phyloP scores from a whole-genome alignment of 1,140 invertebrate genomes.

The Mamestra configurata region DNA sequence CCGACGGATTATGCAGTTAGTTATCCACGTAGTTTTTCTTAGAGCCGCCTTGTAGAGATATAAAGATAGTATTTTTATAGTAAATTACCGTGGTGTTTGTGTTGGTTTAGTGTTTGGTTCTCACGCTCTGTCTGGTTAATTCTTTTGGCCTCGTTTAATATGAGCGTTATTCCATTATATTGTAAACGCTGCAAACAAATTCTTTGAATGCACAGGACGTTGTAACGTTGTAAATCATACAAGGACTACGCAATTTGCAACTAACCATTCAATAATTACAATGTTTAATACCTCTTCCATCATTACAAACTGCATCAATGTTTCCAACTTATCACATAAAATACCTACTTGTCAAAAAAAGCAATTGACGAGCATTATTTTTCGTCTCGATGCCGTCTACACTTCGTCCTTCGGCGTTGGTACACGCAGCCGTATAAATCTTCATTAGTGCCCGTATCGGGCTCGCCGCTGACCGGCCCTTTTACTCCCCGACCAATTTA shows the following conservation, averaged over 20 bases:
- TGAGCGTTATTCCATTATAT: not conserved
- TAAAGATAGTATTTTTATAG: constrained; percentile 30
- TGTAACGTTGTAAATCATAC: not conserved
- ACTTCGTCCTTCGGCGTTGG: not conserved
- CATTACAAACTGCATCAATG: too few species aligned
- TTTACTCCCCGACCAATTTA: constrained; percentile 61
- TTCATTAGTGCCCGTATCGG: constrained; percentile 60
- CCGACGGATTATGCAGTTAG: constrained; percentile 1
- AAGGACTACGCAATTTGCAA: not conserved
- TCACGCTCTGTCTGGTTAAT: constrained; percentile 9
- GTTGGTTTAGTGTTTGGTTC: not conserved
- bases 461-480: constrained; percentile 40
- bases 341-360: not conserved
- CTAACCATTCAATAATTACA: too few species aligned
- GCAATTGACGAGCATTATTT: not conserved
- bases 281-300: too few species aligned
- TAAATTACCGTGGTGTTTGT: constrained; percentile 26
- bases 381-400: not conserved
- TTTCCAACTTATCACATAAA: too few species aligned
- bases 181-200: not conserved
- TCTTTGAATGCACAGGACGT: not conserved
- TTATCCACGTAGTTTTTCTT: constrained; percentile 26
- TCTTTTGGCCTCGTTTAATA: not conserved
- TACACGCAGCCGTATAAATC: constrained; percentile 62
- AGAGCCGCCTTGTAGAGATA: constrained; percentile 1